A percentile compares a stretch with the other conserved stretches of the same genome.
These are phyloP conservation scores for Sardina pilchardus DNA, from an alignment of 2,113 vertebrate species.

Conservation along the genomic window DNA sequence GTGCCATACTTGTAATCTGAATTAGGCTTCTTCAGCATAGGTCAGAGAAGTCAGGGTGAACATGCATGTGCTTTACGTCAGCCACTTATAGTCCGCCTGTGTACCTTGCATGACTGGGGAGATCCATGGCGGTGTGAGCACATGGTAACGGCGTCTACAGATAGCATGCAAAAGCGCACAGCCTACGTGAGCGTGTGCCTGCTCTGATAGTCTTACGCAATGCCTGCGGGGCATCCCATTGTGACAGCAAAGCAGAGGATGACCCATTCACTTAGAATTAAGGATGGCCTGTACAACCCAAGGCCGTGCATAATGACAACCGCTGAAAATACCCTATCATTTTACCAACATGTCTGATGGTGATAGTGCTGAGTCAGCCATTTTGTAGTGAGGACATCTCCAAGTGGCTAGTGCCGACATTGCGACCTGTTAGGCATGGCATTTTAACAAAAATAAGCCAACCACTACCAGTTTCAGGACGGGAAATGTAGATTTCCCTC, in stretches of 20 bases:
- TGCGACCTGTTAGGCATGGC: background rate
- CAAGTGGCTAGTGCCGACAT: no score
- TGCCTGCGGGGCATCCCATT: background rate
- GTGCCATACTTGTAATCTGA: background rate
- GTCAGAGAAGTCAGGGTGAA: background rate
- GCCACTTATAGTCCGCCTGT: background rate
- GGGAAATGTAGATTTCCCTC: background rate
- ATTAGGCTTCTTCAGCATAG: background rate
- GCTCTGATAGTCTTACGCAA: background rate
- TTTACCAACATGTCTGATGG: background rate
- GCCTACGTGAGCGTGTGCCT: background rate
- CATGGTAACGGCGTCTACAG: background rate
- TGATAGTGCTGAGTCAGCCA: background rate
- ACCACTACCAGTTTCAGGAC: background rate
- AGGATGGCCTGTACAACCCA: background rate
- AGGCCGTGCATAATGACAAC: no score
- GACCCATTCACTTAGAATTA: background rate
- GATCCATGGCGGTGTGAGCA: background rate
- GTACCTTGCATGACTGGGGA: background rate
- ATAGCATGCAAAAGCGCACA: background rate
- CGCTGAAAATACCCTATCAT: no score
- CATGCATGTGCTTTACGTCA: background rate
- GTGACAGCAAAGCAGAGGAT: background rate
- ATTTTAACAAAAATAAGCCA: no score
- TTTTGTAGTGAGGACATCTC: background rate